A percentile compares a stretch with the other conserved stretches of the same genome.
Evolutionary conservation across 2,797 vertebrate species (phyloP).

Genomic region (Kryptopterus vitreolus): DNA sequence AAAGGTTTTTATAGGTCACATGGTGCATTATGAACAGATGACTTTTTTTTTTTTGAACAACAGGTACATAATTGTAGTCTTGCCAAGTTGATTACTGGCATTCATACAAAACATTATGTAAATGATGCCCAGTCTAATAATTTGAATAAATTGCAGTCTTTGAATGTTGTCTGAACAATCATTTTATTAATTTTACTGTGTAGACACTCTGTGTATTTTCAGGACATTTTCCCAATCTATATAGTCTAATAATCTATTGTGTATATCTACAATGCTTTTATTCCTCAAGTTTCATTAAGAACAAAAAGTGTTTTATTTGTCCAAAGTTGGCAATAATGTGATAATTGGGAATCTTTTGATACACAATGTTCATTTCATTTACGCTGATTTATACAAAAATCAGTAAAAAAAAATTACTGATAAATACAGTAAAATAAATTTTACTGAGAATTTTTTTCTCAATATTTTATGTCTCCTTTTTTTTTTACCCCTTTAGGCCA

Average conservation of each 20-base stretch:
- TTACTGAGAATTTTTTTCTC: too few relatives aligned
- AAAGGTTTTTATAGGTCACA: neutral
- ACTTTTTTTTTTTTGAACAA: neutral
- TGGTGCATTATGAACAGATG: neutral
- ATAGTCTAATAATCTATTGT: neutral
- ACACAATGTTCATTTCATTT: too few relatives aligned
- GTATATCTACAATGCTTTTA: too few relatives aligned
- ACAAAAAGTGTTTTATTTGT: too few relatives aligned
- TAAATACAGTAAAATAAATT: neutral
- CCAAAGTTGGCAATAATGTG: neutral
- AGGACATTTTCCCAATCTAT: too few relatives aligned
- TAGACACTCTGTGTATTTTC: neutral
- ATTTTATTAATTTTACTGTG: neutral
- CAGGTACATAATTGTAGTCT: neutral
- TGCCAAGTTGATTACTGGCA: neutral
- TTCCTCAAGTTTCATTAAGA: too few relatives aligned
- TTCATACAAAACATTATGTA: neutral
- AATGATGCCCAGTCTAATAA: neutral
- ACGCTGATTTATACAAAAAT: too few relatives aligned
- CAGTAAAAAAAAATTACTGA: neutral
- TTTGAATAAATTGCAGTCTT: neutral
- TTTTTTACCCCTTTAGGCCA: conserved; percentile 77
- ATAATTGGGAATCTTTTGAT: neutral
- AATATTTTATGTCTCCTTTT: neutral
- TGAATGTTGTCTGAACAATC: neutral